phyloP scores from a whole-genome alignment of 1,140 invertebrate species.

The Drosophila chauvacae region DNA sequence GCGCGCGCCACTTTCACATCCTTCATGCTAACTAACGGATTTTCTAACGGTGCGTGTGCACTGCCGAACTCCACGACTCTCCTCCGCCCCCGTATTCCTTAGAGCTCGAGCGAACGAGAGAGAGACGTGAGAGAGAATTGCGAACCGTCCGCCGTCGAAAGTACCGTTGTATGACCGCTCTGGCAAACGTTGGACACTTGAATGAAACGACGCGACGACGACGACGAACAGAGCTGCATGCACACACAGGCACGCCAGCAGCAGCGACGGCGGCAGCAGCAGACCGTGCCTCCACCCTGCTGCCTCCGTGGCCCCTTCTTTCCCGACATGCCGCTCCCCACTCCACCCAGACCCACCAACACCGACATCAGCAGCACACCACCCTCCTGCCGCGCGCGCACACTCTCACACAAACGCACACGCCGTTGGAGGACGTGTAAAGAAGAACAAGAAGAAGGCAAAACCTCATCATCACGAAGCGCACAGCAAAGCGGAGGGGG shows the following conservation, averaged over 20 bases:
- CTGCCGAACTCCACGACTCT: slow-evolving; percentile 28
- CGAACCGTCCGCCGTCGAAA: slow-evolving; percentile 36
- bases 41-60: slow-evolving; percentile 26
- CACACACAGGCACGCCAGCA: slow-evolving; percentile 69
- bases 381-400: slow-evolving; percentile 30
- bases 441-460: slow-evolving; percentile 71
- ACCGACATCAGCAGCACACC: slow-evolving; percentile 5
- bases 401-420: slow-evolving; percentile 29
- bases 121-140: slow-evolving; percentile 26
- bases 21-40: slow-evolving; percentile 55
- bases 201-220: slow-evolving; percentile 76
- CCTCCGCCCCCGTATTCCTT: slow-evolving; percentile 19
- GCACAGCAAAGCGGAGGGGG: slow-evolving; percentile 11
- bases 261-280: slow-evolving; percentile 48
- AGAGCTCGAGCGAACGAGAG: slow-evolving; percentile 2
- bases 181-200: slow-evolving; percentile 84
- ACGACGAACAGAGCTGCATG: slow-evolving; percentile 63
- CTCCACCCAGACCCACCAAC: slow-evolving; percentile 17
- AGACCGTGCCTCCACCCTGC: slow-evolving; percentile 33
- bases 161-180: slow-evolving; percentile 79
- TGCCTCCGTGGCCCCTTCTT: slow-evolving; percentile 23
- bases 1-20: slow-evolving; percentile 77
- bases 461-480: slow-evolving; percentile 70
- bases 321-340: slow-evolving; percentile 31
- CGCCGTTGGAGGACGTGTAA: slow-evolving; percentile 78